Percentiles rank a stretch among this genome's conserved stretches.
Conservation (phyloP, 2,888 invertebrate genomes). For the Chalcosyrphus nemorum region DNA sequence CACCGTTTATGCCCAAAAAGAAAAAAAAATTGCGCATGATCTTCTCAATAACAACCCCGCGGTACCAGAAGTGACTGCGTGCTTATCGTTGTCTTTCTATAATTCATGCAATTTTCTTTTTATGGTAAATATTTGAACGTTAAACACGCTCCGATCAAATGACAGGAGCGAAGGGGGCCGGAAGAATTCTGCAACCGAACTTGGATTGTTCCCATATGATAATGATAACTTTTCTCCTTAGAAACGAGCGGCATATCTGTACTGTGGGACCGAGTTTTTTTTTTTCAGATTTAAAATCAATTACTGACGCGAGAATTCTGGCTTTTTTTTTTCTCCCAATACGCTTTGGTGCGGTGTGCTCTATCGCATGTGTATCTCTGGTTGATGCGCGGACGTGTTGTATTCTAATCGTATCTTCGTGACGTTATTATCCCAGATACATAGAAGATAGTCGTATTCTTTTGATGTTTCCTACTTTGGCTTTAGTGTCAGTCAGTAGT, state of each 20-base stretch:
- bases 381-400: conserved; percentile 66
- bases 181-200: conserved; percentile 31
- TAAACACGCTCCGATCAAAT: conserved; percentile 63
- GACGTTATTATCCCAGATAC: conserved; percentile 73
- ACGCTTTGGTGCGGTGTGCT: not conserved
- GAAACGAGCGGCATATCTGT: not conserved
- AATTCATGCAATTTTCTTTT: conserved; percentile 70
- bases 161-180: no score
- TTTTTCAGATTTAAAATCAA: conserved; percentile 55
- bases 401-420: conserved; percentile 71
- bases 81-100: conserved; percentile 40
- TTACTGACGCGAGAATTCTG: conserved; percentile 67
- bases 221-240: conserved; percentile 62
- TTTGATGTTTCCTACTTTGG: conserved; percentile 60
- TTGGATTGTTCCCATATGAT: conserved; percentile 63
- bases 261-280: conserved; percentile 12
- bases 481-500: conserved; percentile 36
- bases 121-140: conserved; percentile 72
- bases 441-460: conserved; percentile 49
- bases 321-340: conserved; percentile 19
- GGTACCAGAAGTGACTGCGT: conserved; percentile 42
- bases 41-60: conserved; percentile 4
- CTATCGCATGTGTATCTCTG: conserved; percentile 39
- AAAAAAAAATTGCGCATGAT: not conserved
- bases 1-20: conserved; percentile 56